phyloP scores from a whole-genome alignment of 2,888 invertebrate genomes.

The Acleris literana region DNA sequence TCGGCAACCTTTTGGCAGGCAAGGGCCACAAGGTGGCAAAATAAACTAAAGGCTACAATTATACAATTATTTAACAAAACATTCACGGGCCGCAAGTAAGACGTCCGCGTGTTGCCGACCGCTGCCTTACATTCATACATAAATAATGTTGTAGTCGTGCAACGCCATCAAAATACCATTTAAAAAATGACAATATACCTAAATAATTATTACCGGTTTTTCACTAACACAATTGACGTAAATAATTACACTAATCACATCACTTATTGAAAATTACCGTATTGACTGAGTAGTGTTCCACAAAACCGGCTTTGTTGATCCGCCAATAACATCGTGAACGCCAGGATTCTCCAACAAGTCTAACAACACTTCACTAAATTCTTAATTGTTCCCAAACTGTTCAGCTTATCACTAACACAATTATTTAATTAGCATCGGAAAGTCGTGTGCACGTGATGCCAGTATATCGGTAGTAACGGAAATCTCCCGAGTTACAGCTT shows the following conservation, averaged over 20 bases:
- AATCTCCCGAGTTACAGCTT: slow-evolving; percentile 33
- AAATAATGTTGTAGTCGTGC: no score
- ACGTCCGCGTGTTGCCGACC: no score
- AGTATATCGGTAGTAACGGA: slow-evolving; percentile 34
- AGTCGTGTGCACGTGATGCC: slow-evolving; percentile 7
- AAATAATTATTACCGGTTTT: no score
- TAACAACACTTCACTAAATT: slow-evolving; percentile 6
- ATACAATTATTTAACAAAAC: no score
- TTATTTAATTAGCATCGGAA: background rate
- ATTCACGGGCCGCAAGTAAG: no score
- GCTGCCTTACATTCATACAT: no score
- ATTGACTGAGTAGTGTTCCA: slow-evolving; percentile 58
- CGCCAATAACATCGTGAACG: slow-evolving; percentile 40
- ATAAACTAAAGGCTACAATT: no score
- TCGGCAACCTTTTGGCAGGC: no score
- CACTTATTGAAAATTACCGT: slow-evolving; percentile 55
- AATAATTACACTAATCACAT: slow-evolving; percentile 1
- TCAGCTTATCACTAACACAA: slow-evolving; percentile 3
- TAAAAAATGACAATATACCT: no score
- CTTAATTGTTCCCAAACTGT: background rate
- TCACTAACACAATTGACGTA: background rate
- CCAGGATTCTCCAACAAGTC: background rate
- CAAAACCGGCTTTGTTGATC: slow-evolving; percentile 51
- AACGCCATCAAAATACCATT: no score
- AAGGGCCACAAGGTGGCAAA: no score